phyloP scores from a whole-genome alignment of 1,140 invertebrate genomes.

The Phymastichus coffea region DNA sequence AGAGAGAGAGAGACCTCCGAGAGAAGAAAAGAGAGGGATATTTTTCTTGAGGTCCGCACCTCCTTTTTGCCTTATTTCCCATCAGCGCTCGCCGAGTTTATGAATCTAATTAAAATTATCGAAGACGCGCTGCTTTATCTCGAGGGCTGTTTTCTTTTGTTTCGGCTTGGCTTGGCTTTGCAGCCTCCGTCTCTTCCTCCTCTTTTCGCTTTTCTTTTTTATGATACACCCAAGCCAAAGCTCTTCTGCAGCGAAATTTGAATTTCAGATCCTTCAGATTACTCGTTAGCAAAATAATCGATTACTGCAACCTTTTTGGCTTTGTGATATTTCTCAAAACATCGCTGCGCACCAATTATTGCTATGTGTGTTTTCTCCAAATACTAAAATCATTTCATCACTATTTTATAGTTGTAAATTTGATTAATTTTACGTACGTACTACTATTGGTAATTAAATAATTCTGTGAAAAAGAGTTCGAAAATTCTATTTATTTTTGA shows the following conservation, averaged over 20 bases:
- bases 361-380: too few relatives aligned
- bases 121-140: slow-evolving; percentile 15
- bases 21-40: background rate
- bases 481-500: too few relatives aligned
- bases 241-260: background rate
- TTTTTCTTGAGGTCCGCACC: slow-evolving; percentile 6
- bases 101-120: slow-evolving; percentile 30
- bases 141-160: slow-evolving; percentile 25
- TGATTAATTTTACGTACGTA: too few relatives aligned
- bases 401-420: too few relatives aligned
- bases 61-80: slow-evolving; percentile 1
- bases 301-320: too few relatives aligned
- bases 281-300: slow-evolving; percentile 12
- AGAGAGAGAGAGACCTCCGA: too few relatives aligned
- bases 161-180: slow-evolving; percentile 8
- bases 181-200: background rate
- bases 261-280: slow-evolving; percentile 21
- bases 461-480: too few relatives aligned
- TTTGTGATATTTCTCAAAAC: too few relatives aligned
- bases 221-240: background rate
- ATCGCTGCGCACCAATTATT: too few relatives aligned
- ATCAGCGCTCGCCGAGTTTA: slow-evolving; percentile 8
- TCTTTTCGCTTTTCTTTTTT: background rate
- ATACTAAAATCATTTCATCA: too few relatives aligned
- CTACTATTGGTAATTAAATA: too few relatives aligned